Evolutionary conservation across 2,797 vertebrate genomes (phyloP).

Genomic region (Microctenopoma steveboyesi): DNA sequence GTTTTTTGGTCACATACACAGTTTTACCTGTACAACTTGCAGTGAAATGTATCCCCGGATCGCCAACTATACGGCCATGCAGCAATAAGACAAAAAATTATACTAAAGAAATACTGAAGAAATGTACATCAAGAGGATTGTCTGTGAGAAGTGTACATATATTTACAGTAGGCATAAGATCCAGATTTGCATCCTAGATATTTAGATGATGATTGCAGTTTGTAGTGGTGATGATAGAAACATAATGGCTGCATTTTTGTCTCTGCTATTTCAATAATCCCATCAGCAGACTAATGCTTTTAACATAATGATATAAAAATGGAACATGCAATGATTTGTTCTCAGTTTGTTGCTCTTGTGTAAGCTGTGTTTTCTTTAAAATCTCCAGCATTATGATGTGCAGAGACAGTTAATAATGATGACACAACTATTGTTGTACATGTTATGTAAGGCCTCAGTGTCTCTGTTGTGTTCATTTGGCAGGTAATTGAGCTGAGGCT

Average conservation of each 20-base stretch:
- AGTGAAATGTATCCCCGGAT: no score
- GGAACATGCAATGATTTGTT: background rate
- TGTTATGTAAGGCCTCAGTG: constrained; percentile 31
- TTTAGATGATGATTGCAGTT: no score
- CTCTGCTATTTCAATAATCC: background rate
- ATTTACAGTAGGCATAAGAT: no score
- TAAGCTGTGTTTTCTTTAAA: background rate
- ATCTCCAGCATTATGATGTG: background rate
- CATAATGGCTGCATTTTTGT: background rate
- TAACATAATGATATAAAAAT: background rate
- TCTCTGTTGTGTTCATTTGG: constrained; percentile 17
- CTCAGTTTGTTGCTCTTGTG: background rate
- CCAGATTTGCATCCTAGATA: no score
- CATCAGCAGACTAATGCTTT: background rate
- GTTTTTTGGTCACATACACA: no score
- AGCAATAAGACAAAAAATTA: no score
- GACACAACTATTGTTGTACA: constrained; percentile 6
- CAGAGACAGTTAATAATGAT: constrained; percentile 17
- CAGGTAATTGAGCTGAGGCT: constrained; percentile 14
- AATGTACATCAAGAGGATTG: no score
- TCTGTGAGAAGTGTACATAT: no score
- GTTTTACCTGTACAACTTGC: no score
- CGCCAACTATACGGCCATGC: no score
- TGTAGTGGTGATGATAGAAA: no score
- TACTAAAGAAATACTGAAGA: no score